Percentiles rank a stretch among this genome's conserved stretches.
These are phyloP conservation scores for Drosophila colorata DNA, from an alignment of 2,888 invertebrate genomes.

Conservation along the genomic window DNA sequence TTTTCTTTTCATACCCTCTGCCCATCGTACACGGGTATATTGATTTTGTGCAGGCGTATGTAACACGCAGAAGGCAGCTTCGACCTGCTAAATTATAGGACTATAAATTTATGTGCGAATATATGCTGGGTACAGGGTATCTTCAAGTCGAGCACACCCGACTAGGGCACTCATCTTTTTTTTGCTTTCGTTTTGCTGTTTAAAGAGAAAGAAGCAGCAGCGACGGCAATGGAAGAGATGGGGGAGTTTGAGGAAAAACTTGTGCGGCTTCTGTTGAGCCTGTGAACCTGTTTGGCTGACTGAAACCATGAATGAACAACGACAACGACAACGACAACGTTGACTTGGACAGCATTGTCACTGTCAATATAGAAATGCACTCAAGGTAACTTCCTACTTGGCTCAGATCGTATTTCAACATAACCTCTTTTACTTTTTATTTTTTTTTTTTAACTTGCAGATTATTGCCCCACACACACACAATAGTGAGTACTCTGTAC, in stretches of 20 bases:
- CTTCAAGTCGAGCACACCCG: no score
- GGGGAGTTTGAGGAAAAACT: conserved; percentile 51
- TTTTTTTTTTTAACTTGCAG: conserved; percentile 60
- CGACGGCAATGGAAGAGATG: conserved; percentile 7
- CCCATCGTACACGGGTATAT: not conserved
- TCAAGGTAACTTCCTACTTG: conserved; percentile 84
- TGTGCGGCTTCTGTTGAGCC: conserved; percentile 78
- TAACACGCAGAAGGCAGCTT: no score
- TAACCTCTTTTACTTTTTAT: conserved; percentile 71
- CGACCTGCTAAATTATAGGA: no score
- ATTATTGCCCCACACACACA: conserved; percentile 51
- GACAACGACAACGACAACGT: conserved; percentile 35
- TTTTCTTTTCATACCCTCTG: not conserved
- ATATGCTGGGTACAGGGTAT: no score
- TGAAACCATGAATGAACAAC: conserved; percentile 77
- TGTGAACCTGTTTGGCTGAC: conserved; percentile 75
- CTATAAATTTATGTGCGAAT: no score
- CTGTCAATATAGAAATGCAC: conserved; percentile 81
- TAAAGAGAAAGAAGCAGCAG: conserved; percentile 20
- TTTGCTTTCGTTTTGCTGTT: conserved; percentile 33
- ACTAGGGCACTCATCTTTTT: not conserved
- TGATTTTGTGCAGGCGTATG: no score
- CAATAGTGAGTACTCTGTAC: conserved; percentile 2
- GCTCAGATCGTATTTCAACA: conserved; percentile 66
- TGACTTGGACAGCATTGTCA: conserved; percentile 66